Percentiles rank a stretch among this genome's conserved stretches.
Conservation (phyloP, 2,888 invertebrate species). For the Melanostoma mellinum region DNA sequence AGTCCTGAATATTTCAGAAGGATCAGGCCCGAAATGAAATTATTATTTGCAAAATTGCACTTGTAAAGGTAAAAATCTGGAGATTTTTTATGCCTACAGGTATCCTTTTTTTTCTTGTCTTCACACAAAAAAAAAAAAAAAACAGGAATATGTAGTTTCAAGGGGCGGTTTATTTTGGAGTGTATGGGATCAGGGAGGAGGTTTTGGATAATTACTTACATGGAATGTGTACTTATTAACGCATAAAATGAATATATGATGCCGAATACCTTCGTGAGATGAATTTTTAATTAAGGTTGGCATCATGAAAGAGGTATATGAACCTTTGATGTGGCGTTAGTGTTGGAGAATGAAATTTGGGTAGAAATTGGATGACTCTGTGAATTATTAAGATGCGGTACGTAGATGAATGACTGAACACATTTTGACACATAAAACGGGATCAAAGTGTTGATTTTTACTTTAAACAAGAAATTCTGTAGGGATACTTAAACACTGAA, state of each 20-base stretch:
- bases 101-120: background rate
- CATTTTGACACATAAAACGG: no score
- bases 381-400: no score
- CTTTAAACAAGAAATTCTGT: no score
- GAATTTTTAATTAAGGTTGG: slow-evolving; percentile 43
- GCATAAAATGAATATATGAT: slow-evolving; percentile 61
- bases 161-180: background rate
- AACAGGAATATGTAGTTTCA: background rate
- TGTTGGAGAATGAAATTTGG: no score
- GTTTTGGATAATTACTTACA: slow-evolving; percentile 52
- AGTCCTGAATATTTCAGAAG: slow-evolving; percentile 52
- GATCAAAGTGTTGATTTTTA: no score
- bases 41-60: slow-evolving; percentile 65
- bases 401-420: no score
- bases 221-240: slow-evolving; percentile 35
- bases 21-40: slow-evolving; percentile 54
- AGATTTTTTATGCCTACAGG: background rate
- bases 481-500: no score
- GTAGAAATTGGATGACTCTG: no score
- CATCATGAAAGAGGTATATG: no score
- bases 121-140: background rate
- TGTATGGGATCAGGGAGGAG: background rate
- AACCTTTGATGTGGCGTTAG: no score
- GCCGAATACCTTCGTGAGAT: slow-evolving; percentile 28
- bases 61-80: slow-evolving; percentile 11